These are phyloP conservation scores for Electrona antarctica DNA, from an alignment of 2,113 vertebrate species.

Conservation along the genomic window DNA sequence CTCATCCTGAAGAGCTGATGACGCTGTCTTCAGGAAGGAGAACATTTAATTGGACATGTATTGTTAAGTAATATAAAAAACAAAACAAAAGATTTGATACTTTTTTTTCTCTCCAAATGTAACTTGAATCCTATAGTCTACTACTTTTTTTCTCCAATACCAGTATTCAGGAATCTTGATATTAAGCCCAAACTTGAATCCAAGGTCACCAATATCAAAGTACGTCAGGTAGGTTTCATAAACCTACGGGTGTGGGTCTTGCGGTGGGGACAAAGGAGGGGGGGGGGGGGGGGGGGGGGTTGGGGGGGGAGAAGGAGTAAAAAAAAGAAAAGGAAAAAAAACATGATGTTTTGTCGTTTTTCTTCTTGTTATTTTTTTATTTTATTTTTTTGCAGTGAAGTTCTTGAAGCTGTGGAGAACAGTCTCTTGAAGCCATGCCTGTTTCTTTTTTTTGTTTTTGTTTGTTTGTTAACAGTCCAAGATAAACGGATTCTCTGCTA, in stretches of 20 bases:
- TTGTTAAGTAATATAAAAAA: constrained; percentile 75
- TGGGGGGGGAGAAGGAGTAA: too few species aligned
- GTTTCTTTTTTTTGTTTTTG: constrained; percentile 33
- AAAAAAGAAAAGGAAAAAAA: not conserved
- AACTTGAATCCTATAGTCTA: constrained; percentile 80
- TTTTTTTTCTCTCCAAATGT: constrained; percentile 67
- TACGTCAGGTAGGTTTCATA: constrained; percentile 62
- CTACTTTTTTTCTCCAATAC: constrained; percentile 72
- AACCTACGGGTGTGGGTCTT: constrained; percentile 55
- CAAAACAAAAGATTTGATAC: constrained; percentile 61
- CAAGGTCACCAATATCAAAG: constrained; percentile 73
- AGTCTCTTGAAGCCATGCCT: constrained; percentile 85
- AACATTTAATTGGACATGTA: constrained; percentile 79
- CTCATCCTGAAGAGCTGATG: constrained; percentile 74
- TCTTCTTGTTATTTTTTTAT: constrained; percentile 37
- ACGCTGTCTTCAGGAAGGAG: constrained; percentile 75
- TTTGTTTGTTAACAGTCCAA: constrained; percentile 79
- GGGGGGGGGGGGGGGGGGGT: too few species aligned
- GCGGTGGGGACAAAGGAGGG: constrained; percentile 2
- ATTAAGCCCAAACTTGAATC: constrained; percentile 74
- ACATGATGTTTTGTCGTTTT: constrained; percentile 18
- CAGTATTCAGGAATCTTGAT: constrained; percentile 76
- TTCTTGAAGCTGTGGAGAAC: constrained; percentile 79
- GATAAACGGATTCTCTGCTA: constrained; percentile 69
- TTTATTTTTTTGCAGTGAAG: constrained; percentile 72